A percentile compares a stretch with the other conserved stretches of the same genome.
phyloP scores from a whole-genome alignment of 1,140 invertebrate genomes.

The Trigoniulus corallinus region DNA sequence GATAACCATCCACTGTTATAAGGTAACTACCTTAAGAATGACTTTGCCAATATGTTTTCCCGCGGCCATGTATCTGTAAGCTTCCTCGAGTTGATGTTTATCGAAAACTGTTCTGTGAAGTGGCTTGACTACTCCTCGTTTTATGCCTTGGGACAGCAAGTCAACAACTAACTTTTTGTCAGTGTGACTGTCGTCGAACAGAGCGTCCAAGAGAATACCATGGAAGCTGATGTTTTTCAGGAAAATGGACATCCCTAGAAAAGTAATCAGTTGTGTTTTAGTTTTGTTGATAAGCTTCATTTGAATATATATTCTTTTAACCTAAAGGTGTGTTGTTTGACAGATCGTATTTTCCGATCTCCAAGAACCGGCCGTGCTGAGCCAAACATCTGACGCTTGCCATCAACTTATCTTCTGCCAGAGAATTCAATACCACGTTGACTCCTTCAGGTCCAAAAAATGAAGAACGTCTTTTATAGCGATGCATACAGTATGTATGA shows the following conservation, averaged over 20 bases:
- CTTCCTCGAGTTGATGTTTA: constrained; percentile 31
- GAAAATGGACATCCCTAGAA: constrained; percentile 35
- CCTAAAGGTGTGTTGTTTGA: constrained; percentile 67
- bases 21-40: constrained; percentile 30
- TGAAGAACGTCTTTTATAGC: not conserved
- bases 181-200: constrained; percentile 28
- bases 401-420: constrained; percentile 81
- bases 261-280: constrained; percentile 5
- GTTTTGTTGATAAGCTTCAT: not conserved
- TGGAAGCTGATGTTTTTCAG: constrained; percentile 40
- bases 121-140: constrained; percentile 37
- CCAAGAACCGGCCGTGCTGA: constrained; percentile 76
- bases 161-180: constrained; percentile 27
- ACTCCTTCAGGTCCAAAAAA: constrained; percentile 42
- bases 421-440: constrained; percentile 80
- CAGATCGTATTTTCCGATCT: constrained; percentile 93
- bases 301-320: constrained; percentile 13
- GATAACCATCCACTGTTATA: constrained; percentile 24
- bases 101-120: constrained; percentile 29
- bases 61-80: constrained; percentile 39
- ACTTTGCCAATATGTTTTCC: constrained; percentile 67
- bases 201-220: constrained; percentile 37
- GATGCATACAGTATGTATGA: not conserved
- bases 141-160: constrained; percentile 42
- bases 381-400: constrained; percentile 80